Evolutionary conservation across 1,140 invertebrate species (phyloP), one percentile per base, ranked within the genome.

Genomic region (Pentalonia nigronervosa): DNA sequence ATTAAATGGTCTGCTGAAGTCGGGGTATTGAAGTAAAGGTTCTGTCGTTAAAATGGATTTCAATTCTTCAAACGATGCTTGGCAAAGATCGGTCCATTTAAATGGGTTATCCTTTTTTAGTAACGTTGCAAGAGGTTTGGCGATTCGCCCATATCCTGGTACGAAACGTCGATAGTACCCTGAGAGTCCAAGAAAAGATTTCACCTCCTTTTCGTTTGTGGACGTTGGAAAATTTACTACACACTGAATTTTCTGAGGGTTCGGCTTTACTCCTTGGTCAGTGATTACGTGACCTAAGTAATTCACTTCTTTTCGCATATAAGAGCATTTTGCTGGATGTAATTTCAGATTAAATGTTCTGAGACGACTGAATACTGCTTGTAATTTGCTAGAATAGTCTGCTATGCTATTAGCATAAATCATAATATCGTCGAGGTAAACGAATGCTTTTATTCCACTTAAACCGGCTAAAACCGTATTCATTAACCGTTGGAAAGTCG

Each of bases 401-500:
- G 25, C 0, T 48, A 90, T 41, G 41, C 17, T 60, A 0, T 23
- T 30, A 6, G 23, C 56, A 20, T 67, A 93, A 0, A 93, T 93
- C 0, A 90, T n/a, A 4, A 90, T 90, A 2, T 83, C 93, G n/a
- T 90, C 88, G 21, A 93, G 21, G 9, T 93, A 93, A 0, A 90
- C 86, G 14, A 90, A 50, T 83, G 53, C 41, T 21, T 81, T 84
- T 14, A 34, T 6, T 30, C 53, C 53, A 0, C n/a, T 47, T 50
- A 56, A 21, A 20, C 36, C 86, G 0, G 30, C 25, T 2, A 93
- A 7, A 8, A 93, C 88, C 23, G 50, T 83, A 48, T 93, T 76
- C 53, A 93, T 93, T 45, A 81, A 60, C 34, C 95, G 90, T 93
- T 96, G 95, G 94, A 96, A 96, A 48, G 95, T 95, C 2, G 95